phyloP scores from a whole-genome alignment of 2,888 invertebrate genomes.

The Ochropleura plecta region DNA sequence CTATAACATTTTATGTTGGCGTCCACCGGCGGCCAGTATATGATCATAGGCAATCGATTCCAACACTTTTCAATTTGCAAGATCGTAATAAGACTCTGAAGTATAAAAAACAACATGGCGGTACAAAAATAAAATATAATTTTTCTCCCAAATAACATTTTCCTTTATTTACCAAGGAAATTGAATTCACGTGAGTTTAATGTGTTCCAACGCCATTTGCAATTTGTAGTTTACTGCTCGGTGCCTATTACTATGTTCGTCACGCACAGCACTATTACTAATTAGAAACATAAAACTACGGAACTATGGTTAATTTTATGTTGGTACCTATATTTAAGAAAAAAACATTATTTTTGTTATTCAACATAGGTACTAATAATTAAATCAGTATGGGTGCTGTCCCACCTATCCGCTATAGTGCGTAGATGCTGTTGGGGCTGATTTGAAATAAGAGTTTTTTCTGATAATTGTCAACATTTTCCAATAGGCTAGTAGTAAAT shows the following conservation, averaged over 20 bases:
- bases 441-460: too few species aligned
- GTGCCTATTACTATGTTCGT: neutral
- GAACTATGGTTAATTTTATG: neutral
- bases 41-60: conserved; percentile 14
- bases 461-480: too few species aligned
- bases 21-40: conserved; percentile 24
- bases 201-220: neutral
- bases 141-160: conserved; percentile 27
- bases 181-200: conserved; percentile 5
- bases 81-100: neutral
- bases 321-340: neutral
- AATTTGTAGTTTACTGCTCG: neutral
- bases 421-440: too few species aligned
- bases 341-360: too few species aligned
- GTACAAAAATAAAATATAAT: neutral
- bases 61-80: neutral
- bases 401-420: too few species aligned
- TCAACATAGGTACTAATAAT: too few species aligned
- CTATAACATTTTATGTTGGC: conserved; percentile 25
- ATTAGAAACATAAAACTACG: conserved; percentile 33
- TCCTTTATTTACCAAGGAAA: conserved; percentile 2
- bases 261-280: conserved; percentile 23
- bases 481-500: too few species aligned
- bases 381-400: too few species aligned
- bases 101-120: neutral